phyloP scores from a whole-genome alignment of 2,797 vertebrate species.

The Aldrovandia affinis region DNA sequence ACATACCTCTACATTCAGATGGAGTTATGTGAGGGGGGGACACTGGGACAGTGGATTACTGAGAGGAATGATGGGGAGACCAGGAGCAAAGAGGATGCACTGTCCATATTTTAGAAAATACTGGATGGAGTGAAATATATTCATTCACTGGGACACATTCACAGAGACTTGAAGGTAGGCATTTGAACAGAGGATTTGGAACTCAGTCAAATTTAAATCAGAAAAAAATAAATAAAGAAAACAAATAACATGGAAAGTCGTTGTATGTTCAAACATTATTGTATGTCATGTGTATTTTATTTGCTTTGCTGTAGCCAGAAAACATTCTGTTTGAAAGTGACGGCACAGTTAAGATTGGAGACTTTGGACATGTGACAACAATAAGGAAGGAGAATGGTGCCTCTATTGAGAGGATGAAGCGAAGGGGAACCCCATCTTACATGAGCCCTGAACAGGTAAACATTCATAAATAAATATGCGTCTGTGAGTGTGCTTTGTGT shows the following conservation, averaged over 20 bases:
- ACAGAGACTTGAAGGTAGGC: constrained; percentile 54
- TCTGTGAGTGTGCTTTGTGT: no score
- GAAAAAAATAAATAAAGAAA: background rate
- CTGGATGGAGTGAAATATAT: constrained; percentile 46
- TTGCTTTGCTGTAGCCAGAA: constrained; percentile 63
- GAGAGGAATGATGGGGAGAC: fast-evolving
- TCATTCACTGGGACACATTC: constrained; percentile 42
- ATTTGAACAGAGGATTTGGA: background rate
- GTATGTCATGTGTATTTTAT: background rate
- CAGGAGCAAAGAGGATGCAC: background rate
- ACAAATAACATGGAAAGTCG: background rate
- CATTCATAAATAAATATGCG: background rate
- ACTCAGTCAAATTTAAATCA: background rate
- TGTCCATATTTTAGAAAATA: constrained; percentile 37
- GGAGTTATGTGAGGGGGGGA: constrained; percentile 75
- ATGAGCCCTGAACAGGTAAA: constrained; percentile 84
- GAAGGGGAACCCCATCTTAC: constrained; percentile 61
- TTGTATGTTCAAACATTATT: background rate
- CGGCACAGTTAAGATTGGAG: constrained; percentile 77
- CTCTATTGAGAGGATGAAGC: constrained; percentile 42
- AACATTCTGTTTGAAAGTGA: constrained; percentile 77
- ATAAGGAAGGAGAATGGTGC: constrained; percentile 14
- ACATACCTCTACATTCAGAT: constrained; percentile 70
- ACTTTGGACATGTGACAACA: constrained; percentile 77
- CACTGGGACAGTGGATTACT: constrained; percentile 65